phyloP scores from a whole-genome alignment of 2,888 invertebrate genomes.

The Catocala nupta region DNA sequence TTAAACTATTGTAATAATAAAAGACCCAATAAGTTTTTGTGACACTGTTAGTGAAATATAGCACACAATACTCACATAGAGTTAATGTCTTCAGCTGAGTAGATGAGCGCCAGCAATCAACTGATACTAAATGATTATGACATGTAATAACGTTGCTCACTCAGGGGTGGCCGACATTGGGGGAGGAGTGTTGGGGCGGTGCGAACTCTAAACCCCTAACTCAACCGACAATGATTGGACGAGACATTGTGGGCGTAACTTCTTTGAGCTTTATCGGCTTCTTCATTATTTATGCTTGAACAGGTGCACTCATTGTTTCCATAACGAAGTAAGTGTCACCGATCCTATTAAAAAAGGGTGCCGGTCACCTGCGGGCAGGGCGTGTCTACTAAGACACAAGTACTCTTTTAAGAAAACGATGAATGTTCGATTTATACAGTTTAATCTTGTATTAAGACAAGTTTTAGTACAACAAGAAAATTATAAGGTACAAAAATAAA shows the following conservation, averaged over 20 bases:
- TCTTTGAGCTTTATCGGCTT: conserved; percentile 26
- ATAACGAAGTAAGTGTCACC: neutral
- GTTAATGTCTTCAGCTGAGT: conserved; percentile 27
- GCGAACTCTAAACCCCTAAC: conserved; percentile 57
- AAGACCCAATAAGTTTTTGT: neutral
- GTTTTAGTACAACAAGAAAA: too few relatives aligned
- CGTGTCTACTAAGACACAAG: too few relatives aligned
- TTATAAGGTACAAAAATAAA: too few relatives aligned
- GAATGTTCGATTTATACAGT: too few relatives aligned
- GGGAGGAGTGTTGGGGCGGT: conserved; percentile 63
- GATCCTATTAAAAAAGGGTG: neutral
- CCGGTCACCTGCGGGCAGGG: too few relatives aligned
- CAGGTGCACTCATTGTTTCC: conserved; percentile 27
- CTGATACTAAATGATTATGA: conserved; percentile 54
- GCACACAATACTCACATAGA: conserved; percentile 24
- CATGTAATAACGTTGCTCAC: conserved; percentile 44
- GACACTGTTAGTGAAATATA: neutral
- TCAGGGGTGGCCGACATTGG: conserved; percentile 53
- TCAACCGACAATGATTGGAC: conserved; percentile 59
- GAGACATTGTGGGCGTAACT: conserved; percentile 56
- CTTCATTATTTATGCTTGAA: conserved; percentile 57
- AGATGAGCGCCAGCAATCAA: conserved; percentile 46
- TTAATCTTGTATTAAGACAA: too few relatives aligned
- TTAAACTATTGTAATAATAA: conserved; percentile 2
- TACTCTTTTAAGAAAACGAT: too few relatives aligned